phyloP scores from a whole-genome alignment of 2,113 vertebrate genomes.

The Periophthalmodon schlosseri region DNA sequence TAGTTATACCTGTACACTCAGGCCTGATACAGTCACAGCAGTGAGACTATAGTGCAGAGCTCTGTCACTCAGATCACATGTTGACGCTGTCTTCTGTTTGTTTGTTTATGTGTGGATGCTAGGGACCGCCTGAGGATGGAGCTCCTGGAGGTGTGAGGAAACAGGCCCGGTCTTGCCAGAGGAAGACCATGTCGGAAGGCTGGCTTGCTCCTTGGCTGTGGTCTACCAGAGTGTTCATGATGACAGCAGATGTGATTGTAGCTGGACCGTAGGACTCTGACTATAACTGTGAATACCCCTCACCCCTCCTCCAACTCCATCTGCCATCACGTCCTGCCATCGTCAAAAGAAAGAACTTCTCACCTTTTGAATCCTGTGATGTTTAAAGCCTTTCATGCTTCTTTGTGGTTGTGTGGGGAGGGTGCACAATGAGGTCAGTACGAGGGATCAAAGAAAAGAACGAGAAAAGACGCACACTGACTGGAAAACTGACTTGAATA shows the following conservation, averaged over 20 bases:
- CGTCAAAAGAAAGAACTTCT: slow-evolving; percentile 77
- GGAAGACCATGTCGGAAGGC: slow-evolving; percentile 43
- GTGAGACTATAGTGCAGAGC: slow-evolving; percentile 8
- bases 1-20: slow-evolving; percentile 20
- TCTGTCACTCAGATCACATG: background rate
- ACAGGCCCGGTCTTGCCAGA: slow-evolving; percentile 31
- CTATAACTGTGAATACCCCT: slow-evolving; percentile 78
- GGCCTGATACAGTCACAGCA: slow-evolving; percentile 18
- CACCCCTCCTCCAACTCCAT: slow-evolving; percentile 51
- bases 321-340: slow-evolving; percentile 75
- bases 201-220: slow-evolving; percentile 49
- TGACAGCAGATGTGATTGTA: slow-evolving; percentile 83
- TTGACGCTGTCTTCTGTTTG: slow-evolving; percentile 40
- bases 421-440: slow-evolving; percentile 73
- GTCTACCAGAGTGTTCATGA: slow-evolving; percentile 70
- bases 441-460: slow-evolving; percentile 71
- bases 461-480: slow-evolving; percentile 72
- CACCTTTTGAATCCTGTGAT: slow-evolving; percentile 76
- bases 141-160: slow-evolving; percentile 78
- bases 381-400: slow-evolving; percentile 77
- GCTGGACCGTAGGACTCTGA: slow-evolving; percentile 77
- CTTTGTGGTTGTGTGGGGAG: slow-evolving; percentile 75
- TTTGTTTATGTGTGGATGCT: slow-evolving; percentile 29
- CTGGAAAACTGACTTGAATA: slow-evolving; percentile 79
- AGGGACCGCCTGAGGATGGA: slow-evolving; percentile 79